These are phyloP conservation scores for Taphrorychus bicolor DNA, from an alignment of 2,888 invertebrate species.

Conservation along the genomic window DNA sequence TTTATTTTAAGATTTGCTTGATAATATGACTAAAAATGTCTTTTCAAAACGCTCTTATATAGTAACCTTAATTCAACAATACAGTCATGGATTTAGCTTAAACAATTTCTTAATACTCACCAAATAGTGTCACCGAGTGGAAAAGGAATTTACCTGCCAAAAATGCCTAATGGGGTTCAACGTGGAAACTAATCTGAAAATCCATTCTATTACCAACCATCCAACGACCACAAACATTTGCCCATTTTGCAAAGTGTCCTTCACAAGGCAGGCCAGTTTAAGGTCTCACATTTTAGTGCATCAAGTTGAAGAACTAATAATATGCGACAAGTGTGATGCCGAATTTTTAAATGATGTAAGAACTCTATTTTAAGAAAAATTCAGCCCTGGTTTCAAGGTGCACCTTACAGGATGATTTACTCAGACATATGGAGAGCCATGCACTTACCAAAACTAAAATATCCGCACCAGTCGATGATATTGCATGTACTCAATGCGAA, in stretches of 20 bases:
- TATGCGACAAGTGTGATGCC: slow-evolving; percentile 54
- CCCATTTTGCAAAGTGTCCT: slow-evolving; percentile 55
- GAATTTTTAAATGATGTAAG: slow-evolving; percentile 57
- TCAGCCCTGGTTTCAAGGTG: background rate
- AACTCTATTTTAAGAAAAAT: background rate
- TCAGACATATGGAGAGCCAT: slow-evolving; percentile 58
- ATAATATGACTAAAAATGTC: no score
- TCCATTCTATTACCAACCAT: slow-evolving; percentile 55
- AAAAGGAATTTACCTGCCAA: slow-evolving; percentile 55
- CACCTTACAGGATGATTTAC: slow-evolving; percentile 61
- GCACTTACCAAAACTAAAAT: slow-evolving; percentile 31
- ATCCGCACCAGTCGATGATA: slow-evolving; percentile 44
- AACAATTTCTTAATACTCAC: no score
- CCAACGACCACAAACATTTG: slow-evolving; percentile 50
- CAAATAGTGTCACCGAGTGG: slow-evolving; percentile 50
- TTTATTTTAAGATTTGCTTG: background rate
- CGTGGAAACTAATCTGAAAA: slow-evolving; percentile 56
- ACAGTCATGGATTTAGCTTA: no score
- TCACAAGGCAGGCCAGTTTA: slow-evolving; percentile 56
- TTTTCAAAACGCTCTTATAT: no score
- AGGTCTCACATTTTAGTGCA: slow-evolving; percentile 57
- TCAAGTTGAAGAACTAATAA: slow-evolving; percentile 56
- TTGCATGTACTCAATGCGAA: slow-evolving; percentile 67
- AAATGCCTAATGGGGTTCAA: slow-evolving; percentile 55
- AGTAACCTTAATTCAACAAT: no score